Conservation (phyloP, 2,797 vertebrate species). For the Poliocrania exsul region DNA sequence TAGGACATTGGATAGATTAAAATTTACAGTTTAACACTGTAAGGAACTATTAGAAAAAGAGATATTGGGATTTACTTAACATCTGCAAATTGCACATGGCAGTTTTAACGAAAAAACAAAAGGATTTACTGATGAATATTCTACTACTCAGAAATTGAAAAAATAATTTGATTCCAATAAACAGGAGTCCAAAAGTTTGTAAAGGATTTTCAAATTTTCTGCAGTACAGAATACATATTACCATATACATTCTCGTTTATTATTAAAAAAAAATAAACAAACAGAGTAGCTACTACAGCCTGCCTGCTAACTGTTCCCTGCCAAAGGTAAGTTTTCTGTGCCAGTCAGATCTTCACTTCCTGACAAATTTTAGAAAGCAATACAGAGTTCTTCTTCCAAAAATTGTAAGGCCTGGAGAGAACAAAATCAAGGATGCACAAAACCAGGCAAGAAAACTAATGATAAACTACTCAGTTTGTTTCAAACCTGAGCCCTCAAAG, state of each 20-base stretch:
- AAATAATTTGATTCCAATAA: neutral
- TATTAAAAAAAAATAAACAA: neutral
- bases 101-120: neutral
- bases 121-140: neutral
- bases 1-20: neutral
- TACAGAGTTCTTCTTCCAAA: neutral
- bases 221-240: neutral
- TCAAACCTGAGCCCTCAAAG: neutral
- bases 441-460: neutral
- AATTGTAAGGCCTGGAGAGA: neutral
- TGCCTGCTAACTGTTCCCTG: slow-evolving; percentile 4
- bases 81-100: neutral
- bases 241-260: neutral
- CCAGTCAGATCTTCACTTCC: neutral
- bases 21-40: neutral
- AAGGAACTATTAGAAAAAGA: neutral
- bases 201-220: neutral
- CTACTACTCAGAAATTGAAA: neutral
- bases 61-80: neutral
- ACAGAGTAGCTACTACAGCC: neutral
- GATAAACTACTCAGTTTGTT: neutral
- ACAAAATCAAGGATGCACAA: neutral
- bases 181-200: neutral
- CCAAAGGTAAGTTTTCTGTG: neutral
- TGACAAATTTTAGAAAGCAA: neutral